Base-by-base conservation (phyloP, 2,888 invertebrate species). In the Dichetophora obliterata region DNA sequence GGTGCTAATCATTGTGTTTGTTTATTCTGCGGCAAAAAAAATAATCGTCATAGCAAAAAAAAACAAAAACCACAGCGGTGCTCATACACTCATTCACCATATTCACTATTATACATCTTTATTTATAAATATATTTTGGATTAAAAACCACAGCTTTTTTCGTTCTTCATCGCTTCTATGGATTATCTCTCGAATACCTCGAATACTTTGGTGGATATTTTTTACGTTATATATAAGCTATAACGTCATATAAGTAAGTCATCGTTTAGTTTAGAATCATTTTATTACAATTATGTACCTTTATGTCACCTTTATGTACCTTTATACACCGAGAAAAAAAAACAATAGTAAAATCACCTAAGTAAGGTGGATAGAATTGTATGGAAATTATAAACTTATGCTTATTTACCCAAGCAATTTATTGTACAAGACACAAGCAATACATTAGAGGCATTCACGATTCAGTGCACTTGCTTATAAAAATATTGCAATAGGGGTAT, bases 191-290 rank as follows among this genome's bases (percentile, higher is more conserved):
- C 50, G 52, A 54, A 54, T 22, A 70, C 19, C 54, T 5, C 52
- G 43, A 50, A 19, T 50, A n/a, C 68, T 11, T 50, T 73, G 3
- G 80, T 77, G 85, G 85, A 85, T 86, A 86, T 86, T 86, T 86
- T 85, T 86, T 86, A 86, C 86, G 84, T 85, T 86, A 86, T 86
- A 84, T 81, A 76, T 72, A 68, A 82, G 81, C 81, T 83, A 86
- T 86, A 86, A 86, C 85, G 86, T 82, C 85, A 85, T 86, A 84
- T 85, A 86, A 86, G 86, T 86, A 77, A 86, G 85, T 85, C 2
- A 11, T 85, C 3, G 11, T 37, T 63, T 68, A 9, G 9, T 57
- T 73, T 6, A 43, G 11, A 1, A 43, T 43, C 11, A 11, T 43
- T 14, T 43, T 37, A 6, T 37, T n/a, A n/a, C n/a, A n/a, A n/a